Evolutionary conservation across 2,888 invertebrate species (phyloP), one percentile per base, ranked within the genome.

Genomic region (Nematopogon swammerdamellus): DNA sequence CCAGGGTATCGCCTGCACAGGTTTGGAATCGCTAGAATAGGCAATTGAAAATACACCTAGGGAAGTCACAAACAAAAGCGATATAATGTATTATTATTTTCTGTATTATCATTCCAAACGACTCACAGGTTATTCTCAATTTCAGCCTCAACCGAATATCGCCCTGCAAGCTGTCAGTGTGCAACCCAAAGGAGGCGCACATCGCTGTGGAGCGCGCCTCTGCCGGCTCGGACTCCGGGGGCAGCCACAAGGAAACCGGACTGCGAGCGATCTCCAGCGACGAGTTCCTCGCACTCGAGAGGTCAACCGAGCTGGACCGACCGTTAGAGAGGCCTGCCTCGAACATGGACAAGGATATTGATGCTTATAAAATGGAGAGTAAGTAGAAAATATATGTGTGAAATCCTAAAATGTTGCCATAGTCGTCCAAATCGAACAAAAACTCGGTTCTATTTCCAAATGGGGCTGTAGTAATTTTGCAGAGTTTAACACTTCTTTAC

Each of bases 211-310:
- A 16, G 18, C 54, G 64, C 10, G 58, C 64, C 10, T 65, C 69
- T 2, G 68, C 65, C 1, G 68, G 64, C 0, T 72, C 76, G 0
- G 76, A 76, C 44, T 69, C 75, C 0, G 65, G 67, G 51, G 65
- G 67, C 49, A 65, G 69, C 53, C 68, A 70, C 51, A 75, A 25
- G n/a, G 50, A 77, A 54, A 75, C 72, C 44, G 77, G 73, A 36
- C 61, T 62, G 5, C 62, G 71, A 16, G 76, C 76, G 0, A 58
- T 67, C 46, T 77, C 77, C 45, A 79, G 79, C 52, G 79, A 79
- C 11, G 79, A 79, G 58, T 79, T 79, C 56, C 63, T 77, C 19
- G 79, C 77, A 10, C 76, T 79, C 76, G 79, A 79, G 55, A 67
- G 77, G n/a, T 72, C 74, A 4, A 64, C 77, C 2, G 79, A 79